Conservation (phyloP, 1,140 invertebrate species). For the Hylyphantes graminicola region DNA sequence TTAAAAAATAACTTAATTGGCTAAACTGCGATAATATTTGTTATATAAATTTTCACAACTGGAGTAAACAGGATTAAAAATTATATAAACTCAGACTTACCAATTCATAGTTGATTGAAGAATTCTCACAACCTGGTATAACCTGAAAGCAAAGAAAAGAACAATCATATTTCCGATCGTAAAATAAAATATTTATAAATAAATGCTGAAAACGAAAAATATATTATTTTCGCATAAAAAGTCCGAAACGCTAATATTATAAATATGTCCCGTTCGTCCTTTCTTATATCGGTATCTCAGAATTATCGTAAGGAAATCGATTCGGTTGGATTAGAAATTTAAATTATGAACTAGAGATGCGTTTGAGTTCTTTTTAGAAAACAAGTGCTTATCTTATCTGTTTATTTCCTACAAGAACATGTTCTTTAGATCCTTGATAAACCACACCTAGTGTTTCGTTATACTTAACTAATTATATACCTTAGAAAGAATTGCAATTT, state of each 20-base stretch:
- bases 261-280: neutral
- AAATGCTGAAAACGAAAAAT: too few species aligned
- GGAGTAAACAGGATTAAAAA: neutral
- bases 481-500: too few species aligned
- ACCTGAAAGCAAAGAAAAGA: conserved; percentile 23
- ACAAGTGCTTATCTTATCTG: neutral
- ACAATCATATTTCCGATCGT: neutral
- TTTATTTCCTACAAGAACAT: neutral
- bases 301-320: conserved; percentile 26
- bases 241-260: neutral
- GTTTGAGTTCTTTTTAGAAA: neutral
- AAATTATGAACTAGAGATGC: too few species aligned
- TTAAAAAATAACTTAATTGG: too few species aligned
- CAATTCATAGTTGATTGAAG: conserved; percentile 32
- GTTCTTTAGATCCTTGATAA: too few species aligned
- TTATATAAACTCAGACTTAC: neutral
- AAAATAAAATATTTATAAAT: too few species aligned
- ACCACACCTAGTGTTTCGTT: too few species aligned
- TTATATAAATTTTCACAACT: too few species aligned
- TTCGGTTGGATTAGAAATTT: too few species aligned
- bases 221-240: neutral
- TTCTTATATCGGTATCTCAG: conserved; percentile 6
- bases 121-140: conserved; percentile 26
- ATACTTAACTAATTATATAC: too few species aligned
- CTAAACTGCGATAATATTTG: too few species aligned